Evolutionary conservation across 2,113 vertebrate species (phyloP).

Genomic region (Cariama cristata): DNA sequence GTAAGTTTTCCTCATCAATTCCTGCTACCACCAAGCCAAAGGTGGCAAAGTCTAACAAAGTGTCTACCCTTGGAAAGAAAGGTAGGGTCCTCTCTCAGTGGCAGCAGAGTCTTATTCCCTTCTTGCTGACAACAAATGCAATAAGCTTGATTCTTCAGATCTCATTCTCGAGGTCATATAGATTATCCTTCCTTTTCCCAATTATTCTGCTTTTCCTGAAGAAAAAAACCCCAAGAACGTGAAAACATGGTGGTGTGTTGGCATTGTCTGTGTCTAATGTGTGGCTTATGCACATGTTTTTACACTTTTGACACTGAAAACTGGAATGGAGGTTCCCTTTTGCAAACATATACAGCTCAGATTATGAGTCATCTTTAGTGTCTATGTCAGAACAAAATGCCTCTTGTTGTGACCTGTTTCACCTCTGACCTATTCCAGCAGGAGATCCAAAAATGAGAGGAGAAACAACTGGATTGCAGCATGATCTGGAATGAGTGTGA

Average conservation of each 20-base stretch:
- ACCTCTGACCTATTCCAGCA: neutral
- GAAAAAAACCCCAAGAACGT: no score
- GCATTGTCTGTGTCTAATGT: accelerated
- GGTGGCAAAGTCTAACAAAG: neutral
- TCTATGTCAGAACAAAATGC: neutral
- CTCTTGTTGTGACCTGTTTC: neutral
- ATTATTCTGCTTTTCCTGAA: neutral
- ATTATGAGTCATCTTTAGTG: neutral
- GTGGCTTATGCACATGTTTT: neutral
- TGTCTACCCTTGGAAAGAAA: neutral
- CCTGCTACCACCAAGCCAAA: neutral
- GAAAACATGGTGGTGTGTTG: neutral
- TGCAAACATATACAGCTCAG: neutral
- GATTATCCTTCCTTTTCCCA: neutral
- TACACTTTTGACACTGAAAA: neutral
- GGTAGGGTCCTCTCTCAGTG: neutral
- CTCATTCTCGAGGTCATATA: neutral
- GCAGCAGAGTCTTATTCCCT: neutral
- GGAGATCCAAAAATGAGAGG: neutral
- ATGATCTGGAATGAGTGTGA: neutral
- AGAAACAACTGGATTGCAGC: neutral
- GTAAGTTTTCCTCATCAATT: neutral
- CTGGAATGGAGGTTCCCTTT: neutral
- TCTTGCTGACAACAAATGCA: neutral
- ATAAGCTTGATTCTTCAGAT: neutral